Percentiles rank a stretch among this genome's conserved stretches.
phyloP scores from a whole-genome alignment of 2,888 invertebrate genomes.

The Netelia melanura region DNA sequence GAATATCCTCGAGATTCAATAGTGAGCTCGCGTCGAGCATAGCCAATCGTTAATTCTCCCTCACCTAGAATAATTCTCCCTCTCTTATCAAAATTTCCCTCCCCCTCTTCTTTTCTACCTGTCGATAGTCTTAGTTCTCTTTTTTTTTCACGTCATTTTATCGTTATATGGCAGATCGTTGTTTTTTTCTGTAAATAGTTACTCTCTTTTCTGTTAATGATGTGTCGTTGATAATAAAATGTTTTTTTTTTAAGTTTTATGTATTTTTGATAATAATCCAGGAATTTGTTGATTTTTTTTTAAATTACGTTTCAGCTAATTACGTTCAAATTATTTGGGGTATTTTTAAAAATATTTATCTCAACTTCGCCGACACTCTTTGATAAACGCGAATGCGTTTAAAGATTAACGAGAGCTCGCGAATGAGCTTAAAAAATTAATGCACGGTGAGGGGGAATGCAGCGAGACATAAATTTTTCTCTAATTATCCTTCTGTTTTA shows the following conservation, averaged over 20 bases:
- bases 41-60: not conserved
- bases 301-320: not conserved
- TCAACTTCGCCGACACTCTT: not conserved
- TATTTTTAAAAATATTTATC: not conserved
- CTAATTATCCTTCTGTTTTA: not conserved
- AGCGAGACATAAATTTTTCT: not conserved
- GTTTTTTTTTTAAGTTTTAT: conserved; percentile 36
- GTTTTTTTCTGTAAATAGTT: conserved; percentile 52
- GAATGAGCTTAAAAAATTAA: not conserved
- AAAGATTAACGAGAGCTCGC: not conserved
- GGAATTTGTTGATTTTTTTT: conserved; percentile 12
- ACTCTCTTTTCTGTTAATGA: conserved; percentile 36
- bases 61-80: not conserved
- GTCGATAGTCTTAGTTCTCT: not conserved
- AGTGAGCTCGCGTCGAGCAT: not conserved
- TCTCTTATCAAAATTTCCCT: not conserved
- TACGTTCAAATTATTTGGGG: not conserved
- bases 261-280: conserved; percentile 48
- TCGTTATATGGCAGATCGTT: conserved; percentile 13
- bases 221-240: conserved; percentile 56
- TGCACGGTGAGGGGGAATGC: not conserved
- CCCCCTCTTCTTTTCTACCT: not conserved
- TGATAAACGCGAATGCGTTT: not conserved
- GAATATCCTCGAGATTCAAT: not conserved
- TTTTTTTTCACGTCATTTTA: conserved; percentile 2